phyloP scores from a whole-genome alignment of 2,797 vertebrate genomes.

The Muraenolepis orangiensis region DNA sequence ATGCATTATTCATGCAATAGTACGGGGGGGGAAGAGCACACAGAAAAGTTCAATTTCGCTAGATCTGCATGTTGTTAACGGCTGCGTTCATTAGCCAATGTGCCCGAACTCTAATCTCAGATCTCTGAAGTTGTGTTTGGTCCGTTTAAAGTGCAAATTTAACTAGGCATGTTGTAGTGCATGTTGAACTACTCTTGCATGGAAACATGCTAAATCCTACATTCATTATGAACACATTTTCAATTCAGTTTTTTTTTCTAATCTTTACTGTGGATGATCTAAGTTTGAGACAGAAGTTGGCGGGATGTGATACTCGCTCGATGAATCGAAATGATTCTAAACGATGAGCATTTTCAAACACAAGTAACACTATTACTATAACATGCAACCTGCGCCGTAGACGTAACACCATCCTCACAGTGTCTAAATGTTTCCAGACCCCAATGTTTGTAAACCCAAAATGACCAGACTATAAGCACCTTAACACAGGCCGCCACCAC shows the following conservation, averaged over 20 bases:
- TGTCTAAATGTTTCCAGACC: not conserved
- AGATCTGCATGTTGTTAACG: constrained; percentile 13
- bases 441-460: no score
- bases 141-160: constrained; percentile 14
- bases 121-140: constrained; percentile 3
- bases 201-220: constrained; percentile 39
- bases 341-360: not conserved
- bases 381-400: not conserved
- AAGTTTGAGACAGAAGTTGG: not conserved
- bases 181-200: constrained; percentile 24
- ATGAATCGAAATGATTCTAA: not conserved
- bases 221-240: constrained; percentile 40
- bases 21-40: not conserved
- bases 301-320: not conserved
- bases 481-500: not conserved
- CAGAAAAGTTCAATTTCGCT: not conserved
- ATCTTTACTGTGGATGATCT: constrained; percentile 27
- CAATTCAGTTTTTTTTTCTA: constrained; percentile 45
- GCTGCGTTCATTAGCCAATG: constrained; percentile 13
- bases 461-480: not conserved
- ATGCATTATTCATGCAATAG: not conserved
- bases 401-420: not conserved
- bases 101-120: not conserved
- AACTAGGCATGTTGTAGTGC: no score
- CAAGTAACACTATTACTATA: not conserved